phyloP scores from a whole-genome alignment of 2,113 vertebrate species.

The Charadrius vociferus region DNA sequence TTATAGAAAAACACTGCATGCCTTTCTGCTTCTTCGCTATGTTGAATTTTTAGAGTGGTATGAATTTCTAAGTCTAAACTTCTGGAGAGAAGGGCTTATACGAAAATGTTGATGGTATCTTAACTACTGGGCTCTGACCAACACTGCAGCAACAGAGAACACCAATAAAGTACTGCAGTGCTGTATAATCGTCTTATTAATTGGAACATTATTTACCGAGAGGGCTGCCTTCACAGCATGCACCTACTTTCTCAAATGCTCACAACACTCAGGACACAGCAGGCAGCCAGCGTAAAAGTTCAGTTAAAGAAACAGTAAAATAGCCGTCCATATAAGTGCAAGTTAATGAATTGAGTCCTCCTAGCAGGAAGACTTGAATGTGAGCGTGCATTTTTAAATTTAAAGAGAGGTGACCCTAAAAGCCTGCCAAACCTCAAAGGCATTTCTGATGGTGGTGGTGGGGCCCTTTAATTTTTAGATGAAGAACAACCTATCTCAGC shows the following conservation, averaged over 20 bases:
- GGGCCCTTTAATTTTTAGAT: not conserved
- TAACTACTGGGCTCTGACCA: constrained; percentile 9
- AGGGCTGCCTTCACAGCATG: constrained; percentile 61
- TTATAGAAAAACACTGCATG: not conserved
- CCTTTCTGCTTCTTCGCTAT: not conserved
- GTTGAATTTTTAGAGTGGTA: not conserved
- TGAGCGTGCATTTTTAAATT: constrained; percentile 47
- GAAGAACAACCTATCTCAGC: not conserved
- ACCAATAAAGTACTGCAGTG: constrained; percentile 34
- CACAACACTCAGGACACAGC: constrained; percentile 47
- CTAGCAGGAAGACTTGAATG: constrained; percentile 39
- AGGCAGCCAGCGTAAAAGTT: constrained; percentile 45
- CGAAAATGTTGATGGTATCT: not conserved
- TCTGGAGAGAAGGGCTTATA: not conserved
- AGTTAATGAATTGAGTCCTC: constrained; percentile 62
- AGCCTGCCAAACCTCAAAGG: constrained; percentile 8
- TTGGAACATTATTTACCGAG: constrained; percentile 62
- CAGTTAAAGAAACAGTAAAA: constrained; percentile 55
- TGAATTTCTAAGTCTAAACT: not conserved
- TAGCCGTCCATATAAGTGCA: constrained; percentile 22
- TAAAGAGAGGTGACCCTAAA: constrained; percentile 24
- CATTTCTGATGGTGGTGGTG: not conserved
- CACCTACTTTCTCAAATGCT: constrained; percentile 63
- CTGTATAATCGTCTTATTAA: constrained; percentile 68
- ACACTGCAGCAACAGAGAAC: constrained; percentile 14